Evolutionary conservation across 1,140 invertebrate species (phyloP).

Genomic region (Calosoma granatense): DNA sequence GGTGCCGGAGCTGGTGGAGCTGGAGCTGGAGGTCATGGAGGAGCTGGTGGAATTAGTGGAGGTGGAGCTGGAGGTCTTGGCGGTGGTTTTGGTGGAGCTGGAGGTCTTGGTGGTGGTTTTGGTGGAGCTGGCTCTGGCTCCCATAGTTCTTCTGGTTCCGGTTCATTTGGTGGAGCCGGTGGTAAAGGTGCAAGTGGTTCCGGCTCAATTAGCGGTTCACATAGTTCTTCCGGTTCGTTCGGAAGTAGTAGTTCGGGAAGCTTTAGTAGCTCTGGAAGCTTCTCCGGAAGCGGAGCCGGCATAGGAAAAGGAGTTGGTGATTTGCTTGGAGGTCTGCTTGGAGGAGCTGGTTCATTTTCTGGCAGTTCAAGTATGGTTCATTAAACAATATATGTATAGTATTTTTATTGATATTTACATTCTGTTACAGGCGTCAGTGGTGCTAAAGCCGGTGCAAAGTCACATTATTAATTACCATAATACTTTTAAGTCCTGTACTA

Average conservation of each 20-base stretch:
- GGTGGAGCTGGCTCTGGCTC: background rate
- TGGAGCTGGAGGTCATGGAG: background rate
- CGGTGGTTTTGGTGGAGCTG: background rate
- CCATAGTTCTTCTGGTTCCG: background rate
- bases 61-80: background rate
- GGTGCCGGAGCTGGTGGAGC: background rate
- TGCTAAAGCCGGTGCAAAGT: background rate
- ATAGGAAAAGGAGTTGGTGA: background rate
- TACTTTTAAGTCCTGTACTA: background rate
- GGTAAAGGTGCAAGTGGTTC: background rate
- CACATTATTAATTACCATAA: background rate
- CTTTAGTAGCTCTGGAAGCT: conserved; percentile 1
- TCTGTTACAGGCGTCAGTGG: background rate
- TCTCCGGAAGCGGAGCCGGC: background rate
- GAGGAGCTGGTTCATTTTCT: background rate
- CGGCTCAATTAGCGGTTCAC: background rate
- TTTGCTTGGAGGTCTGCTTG: background rate
- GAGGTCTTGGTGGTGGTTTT: background rate
- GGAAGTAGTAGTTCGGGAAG: background rate
- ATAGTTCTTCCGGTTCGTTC: background rate
- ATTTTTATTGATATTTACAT: background rate
- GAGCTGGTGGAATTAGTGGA: background rate
- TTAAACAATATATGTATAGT: background rate
- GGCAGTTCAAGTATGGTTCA: background rate
- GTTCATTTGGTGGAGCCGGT: background rate